Base-by-base conservation (phyloP, 2,888 invertebrate genomes). In the Drosophila kanekoi region DNA sequence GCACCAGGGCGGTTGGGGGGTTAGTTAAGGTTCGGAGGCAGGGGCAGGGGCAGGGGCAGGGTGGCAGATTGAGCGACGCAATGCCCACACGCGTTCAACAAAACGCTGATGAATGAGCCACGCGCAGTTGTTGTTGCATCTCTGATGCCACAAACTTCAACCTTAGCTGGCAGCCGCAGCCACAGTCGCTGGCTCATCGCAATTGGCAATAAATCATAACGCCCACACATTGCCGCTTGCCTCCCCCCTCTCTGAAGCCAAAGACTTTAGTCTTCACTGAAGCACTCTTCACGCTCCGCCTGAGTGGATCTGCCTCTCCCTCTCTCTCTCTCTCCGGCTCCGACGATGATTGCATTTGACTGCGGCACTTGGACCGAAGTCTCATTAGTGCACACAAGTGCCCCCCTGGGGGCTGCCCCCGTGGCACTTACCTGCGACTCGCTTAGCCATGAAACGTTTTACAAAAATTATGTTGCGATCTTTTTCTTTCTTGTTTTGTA, bases 181-280 rank as follows among this genome's bases (percentile, higher is more conserved):
- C 47, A 11, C 40, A 28, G 56, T 52, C 47, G 44, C 48, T 23
- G 72, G 60, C 66, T 54, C 43, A 43, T 51, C 60, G 73, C 89
- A 89, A 84, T 84, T 84, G 89, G 89, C 85, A 81, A 84, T 84
- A 84, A 84, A 87, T 84, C 89, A 84, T 85, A 82, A 76, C 84
- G 85, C 84, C 84, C 85, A 84, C 84, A 76, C 82, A 67, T 60
- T 60, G 45, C 54, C 48, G 14, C 59, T 32, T 43, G 35, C 54
- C 28, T 1, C 18, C 23, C 4, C 23, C 3, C 35, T 1, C 13
- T n/a, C 16, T 3, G 38, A 23, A 33, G 14, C 45, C 40, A 44
- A n/a, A 4, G 38, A n/a, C 1, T 52, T 13, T 35, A 44, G 52
- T 33, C 10, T n/a, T n/a, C n/a, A n/a, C 49, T 53, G 52, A 45